Evolutionary conservation across 2,888 invertebrate species (phyloP), one percentile per base, ranked within the genome.

Genomic region (Eupithecia vulgata): DNA sequence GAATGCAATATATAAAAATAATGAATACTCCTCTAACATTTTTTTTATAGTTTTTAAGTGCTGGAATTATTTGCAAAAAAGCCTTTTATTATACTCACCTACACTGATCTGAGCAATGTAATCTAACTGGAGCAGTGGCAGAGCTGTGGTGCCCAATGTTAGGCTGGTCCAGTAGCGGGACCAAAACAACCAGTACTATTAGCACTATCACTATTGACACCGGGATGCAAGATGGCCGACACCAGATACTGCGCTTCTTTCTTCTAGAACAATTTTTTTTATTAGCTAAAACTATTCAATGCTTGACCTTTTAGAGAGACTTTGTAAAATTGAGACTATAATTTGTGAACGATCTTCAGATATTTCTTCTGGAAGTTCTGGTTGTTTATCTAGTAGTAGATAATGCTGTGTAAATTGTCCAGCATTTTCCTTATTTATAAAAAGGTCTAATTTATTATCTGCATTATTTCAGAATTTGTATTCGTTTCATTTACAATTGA

Each of bases 141-240:
- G 87, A 81, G 21, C 85, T 82, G 59, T 84, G 82, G 6, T 88
- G 89, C 78, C 94, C 95, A 68, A 95, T 95, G 76, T 96, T 95
- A 0, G 96, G 95, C 83, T 97, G 96, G 84, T 97, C 97, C 73
- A 97, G 89, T 80, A 97, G 88, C 0, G 97, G 97, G 71, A 97
- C 95, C 81, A 97, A 88, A 76, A 97, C 97, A 68, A 98, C 97
- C 78, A 97, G 94, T 77, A 97, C 96, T 82, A 97, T 97, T 83
- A 98, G 90, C 68, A 97, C 93, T 81, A 97, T 95, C 76, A 98
- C 97, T 85, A 97, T 95, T 37, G 97, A 96, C 76, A 97, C 97
- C 8, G 97, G 97, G 82, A 98, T 97, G 89, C 97, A 98, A 12
- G 98, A 97, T 10, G 97, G 97, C 77, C 96, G 95, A 90, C 97